Evolutionary conservation across 2,113 vertebrate species (phyloP).

Genomic region (Cryptotis parvus): DNA sequence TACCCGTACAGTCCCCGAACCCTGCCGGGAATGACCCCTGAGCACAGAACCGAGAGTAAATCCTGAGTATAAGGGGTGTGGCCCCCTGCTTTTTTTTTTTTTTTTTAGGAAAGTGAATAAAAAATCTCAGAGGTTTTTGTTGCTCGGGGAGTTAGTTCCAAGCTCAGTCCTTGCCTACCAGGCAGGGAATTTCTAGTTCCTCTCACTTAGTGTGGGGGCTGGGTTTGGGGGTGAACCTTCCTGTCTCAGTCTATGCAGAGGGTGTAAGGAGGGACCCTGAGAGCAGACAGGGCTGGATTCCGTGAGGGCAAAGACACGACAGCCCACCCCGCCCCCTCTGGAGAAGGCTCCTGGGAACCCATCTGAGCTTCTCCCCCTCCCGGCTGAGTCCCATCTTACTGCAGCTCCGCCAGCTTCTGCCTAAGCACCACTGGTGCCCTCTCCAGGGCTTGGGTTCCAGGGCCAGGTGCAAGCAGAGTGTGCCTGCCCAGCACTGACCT

Average conservation of each 20-base stretch:
- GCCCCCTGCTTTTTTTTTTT: too few relatives aligned
- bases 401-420: neutral
- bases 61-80: too few relatives aligned
- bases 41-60: too few relatives aligned
- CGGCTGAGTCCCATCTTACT: neutral
- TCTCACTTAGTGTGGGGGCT: neutral
- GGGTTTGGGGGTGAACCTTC: too few relatives aligned
- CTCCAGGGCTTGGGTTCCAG: neutral
- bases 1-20: too few relatives aligned
- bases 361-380: neutral
- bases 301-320: neutral
- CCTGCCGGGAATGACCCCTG: too few relatives aligned
- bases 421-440: neutral
- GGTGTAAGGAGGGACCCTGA: neutral
- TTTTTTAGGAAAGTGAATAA: neutral
- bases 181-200: fast-evolving
- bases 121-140: neutral
- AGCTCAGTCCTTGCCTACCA: neutral
- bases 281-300: fast-evolving
- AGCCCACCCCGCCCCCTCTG: too few relatives aligned
- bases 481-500: neutral
- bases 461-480: neutral
- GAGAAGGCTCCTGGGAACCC: neutral
- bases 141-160: neutral
- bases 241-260: too few relatives aligned